Evolutionary conservation across 2,888 invertebrate species (phyloP).

Genomic region (Drosophila cyrtoloma): DNA sequence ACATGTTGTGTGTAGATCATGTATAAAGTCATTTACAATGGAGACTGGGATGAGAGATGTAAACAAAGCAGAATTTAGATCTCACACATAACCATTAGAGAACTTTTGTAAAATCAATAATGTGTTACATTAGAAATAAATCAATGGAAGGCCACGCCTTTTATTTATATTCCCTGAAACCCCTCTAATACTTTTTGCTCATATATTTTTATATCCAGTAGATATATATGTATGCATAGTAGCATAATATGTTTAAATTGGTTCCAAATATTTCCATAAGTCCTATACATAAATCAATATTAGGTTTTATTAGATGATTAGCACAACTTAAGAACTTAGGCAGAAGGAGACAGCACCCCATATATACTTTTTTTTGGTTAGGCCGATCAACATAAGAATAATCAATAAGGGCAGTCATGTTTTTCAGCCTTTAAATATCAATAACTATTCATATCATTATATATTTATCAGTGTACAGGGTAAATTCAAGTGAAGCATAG

Average conservation of each 20-base stretch:
- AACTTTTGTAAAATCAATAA: background rate
- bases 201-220: background rate
- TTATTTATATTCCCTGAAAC: background rate
- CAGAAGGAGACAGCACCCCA: background rate
- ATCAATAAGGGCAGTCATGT: too few species aligned
- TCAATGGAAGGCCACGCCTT: background rate
- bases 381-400: too few species aligned
- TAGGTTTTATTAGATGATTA: background rate
- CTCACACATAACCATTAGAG: background rate
- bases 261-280: background rate
- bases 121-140: background rate
- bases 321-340: background rate
- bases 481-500: background rate
- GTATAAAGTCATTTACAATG: slow-evolving; percentile 3
- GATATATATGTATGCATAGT: background rate
- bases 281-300: background rate
- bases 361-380: too few species aligned
- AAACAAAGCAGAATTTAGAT: background rate
- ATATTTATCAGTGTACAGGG: slow-evolving; percentile 4
- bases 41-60: background rate
- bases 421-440: too few species aligned
- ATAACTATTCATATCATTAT: background rate
- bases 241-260: background rate
- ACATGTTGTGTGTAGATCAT: background rate
- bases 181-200: background rate